These are phyloP conservation scores for Theropithecus gelada DNA, from an alignment of 2,113 vertebrate species.

Conservation along the genomic window DNA sequence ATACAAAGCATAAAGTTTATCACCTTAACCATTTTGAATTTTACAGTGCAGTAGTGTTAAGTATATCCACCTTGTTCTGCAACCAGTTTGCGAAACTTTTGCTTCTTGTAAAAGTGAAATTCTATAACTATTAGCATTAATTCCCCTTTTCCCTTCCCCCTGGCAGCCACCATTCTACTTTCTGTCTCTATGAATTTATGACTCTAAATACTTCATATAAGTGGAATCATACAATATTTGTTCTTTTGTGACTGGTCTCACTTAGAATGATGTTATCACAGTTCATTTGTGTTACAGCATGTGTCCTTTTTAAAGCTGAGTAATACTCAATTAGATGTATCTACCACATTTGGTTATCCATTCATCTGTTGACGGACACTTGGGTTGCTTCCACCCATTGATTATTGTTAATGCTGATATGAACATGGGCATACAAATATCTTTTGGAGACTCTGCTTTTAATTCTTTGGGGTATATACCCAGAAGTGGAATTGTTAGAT, in stretches of 20 bases:
- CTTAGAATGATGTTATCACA: neutral
- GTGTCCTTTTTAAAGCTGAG: neutral
- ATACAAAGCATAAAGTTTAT: neutral
- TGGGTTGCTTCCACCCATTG: neutral
- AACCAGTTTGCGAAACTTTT: neutral
- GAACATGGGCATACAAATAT: neutral
- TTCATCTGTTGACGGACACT: neutral
- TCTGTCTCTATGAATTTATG: neutral
- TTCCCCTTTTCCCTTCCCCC: neutral
- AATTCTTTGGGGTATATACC: neutral
- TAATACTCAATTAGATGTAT: neutral
- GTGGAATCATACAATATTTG: neutral
- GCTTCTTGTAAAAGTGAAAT: neutral
- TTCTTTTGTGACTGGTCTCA: neutral
- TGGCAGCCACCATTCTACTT: neutral
- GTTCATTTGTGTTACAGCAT: neutral
- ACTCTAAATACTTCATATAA: neutral
- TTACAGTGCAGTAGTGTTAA: neutral
- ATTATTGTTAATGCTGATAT: neutral
- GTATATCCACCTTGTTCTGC: neutral
- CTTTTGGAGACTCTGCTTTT: neutral
- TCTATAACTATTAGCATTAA: neutral
- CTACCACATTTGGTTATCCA: neutral
- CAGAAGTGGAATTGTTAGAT: neutral
- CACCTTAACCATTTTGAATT: neutral